A percentile compares a stretch with the other conserved stretches of the same genome.
Conservation (phyloP, 53 echinoderm and acorn worm species). For the Paelopatides confundens region DNA sequence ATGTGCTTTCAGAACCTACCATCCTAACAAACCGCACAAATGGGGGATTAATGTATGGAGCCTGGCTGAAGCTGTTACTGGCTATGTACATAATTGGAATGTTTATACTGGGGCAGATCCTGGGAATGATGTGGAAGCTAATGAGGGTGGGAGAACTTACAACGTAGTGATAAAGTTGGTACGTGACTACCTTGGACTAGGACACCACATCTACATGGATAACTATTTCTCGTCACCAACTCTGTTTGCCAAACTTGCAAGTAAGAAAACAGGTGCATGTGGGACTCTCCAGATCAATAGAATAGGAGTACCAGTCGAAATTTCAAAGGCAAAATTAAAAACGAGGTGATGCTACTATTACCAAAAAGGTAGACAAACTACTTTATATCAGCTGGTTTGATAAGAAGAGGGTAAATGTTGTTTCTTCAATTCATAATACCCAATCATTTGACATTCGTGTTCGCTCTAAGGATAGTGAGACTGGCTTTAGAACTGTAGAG, state of each 20-base stretch:
- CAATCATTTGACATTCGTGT: neutral
- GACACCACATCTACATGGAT: conserved; percentile 14
- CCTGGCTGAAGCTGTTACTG: neutral
- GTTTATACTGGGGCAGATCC: conserved; percentile 6
- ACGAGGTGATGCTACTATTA: neutral
- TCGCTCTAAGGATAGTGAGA: neutral
- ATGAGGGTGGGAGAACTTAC: neutral
- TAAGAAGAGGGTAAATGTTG: conserved; percentile 1
- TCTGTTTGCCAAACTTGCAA: neutral
- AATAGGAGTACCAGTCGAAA: neutral
- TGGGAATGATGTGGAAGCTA: conserved; percentile 19
- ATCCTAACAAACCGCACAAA: conserved; percentile 26
- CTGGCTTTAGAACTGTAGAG: neutral
- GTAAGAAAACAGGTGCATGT: neutral
- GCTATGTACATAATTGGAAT: neutral
- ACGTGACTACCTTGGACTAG: neutral
- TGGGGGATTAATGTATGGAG: conserved; percentile 32
- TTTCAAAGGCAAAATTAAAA: conserved; percentile 7
- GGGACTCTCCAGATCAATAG: neutral
- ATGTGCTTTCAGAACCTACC: conserved; percentile 6
- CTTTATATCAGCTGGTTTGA: conserved; percentile 17
- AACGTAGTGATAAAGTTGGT: conserved; percentile 25
- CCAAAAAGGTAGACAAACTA: neutral
- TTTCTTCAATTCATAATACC: neutral
- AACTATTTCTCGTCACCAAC: conserved; percentile 17